Evolutionary conservation across 2,888 invertebrate species (phyloP).

Genomic region (Tortrix viridana): DNA sequence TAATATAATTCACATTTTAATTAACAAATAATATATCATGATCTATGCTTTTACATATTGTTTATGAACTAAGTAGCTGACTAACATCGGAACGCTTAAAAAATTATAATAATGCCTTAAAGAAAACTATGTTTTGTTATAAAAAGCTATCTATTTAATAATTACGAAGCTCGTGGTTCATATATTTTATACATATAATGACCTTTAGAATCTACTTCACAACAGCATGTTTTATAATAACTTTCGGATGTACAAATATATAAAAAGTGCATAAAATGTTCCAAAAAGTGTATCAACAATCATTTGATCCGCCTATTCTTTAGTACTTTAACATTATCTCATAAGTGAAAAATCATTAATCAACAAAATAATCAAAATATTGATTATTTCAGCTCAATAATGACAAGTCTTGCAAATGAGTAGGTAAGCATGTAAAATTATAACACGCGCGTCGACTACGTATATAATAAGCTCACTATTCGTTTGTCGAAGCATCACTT

Average conservation of each 20-base stretch:
- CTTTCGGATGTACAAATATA: constrained; percentile 75
- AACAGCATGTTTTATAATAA: constrained; percentile 71
- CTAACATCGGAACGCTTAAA: constrained; percentile 24
- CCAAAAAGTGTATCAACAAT: constrained; percentile 77
- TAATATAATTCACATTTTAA: background rate
- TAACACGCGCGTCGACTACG: constrained; percentile 42
- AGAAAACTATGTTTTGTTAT: constrained; percentile 28
- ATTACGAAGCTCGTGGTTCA: constrained; percentile 69
- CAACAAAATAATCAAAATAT: constrained; percentile 1
- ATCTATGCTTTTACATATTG: constrained; percentile 15
- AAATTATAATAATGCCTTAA: constrained; percentile 18
- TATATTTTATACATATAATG: constrained; percentile 38
- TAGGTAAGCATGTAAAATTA: background rate
- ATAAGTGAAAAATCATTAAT: constrained; percentile 13
- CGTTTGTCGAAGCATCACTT: constrained; percentile 46
- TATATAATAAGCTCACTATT: constrained; percentile 51
- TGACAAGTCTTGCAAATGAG: constrained; percentile 23
- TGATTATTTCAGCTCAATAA: constrained; percentile 7
- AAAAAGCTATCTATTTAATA: constrained; percentile 66
- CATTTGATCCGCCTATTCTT: constrained; percentile 52
- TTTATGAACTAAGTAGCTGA: constrained; percentile 24
- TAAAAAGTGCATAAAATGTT: constrained; percentile 82
- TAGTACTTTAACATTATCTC: constrained; percentile 23
- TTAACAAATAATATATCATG: background rate
- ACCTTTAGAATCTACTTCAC: constrained; percentile 55